Percentiles rank a stretch among this genome's conserved stretches.
phyloP scores from a whole-genome alignment of 2,888 invertebrate species.

The Salticus scenicus region DNA sequence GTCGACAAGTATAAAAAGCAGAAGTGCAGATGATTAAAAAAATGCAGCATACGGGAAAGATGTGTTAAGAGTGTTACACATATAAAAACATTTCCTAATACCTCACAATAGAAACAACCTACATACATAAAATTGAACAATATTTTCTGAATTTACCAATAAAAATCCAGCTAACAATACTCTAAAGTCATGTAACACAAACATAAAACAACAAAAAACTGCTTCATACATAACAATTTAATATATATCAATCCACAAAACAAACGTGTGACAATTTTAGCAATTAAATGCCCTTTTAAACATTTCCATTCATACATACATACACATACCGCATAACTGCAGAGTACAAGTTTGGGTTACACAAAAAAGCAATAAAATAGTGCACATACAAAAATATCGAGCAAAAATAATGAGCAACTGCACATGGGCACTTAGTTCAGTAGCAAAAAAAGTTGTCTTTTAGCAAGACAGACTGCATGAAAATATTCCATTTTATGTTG shows the following conservation, averaged over 20 bases:
- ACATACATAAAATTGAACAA: too few species aligned
- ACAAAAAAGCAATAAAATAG: constrained; percentile 18
- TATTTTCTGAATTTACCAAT: too few species aligned
- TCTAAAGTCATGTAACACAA: too few species aligned
- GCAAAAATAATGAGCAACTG: constrained; percentile 50
- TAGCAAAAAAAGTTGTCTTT: constrained; percentile 33
- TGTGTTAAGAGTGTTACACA: constrained; percentile 1
- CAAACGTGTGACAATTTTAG: too few species aligned
- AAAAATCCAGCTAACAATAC: too few species aligned
- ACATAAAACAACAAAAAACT: too few species aligned
- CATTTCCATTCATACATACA: background rate
- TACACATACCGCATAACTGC: background rate
- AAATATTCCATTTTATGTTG: background rate
- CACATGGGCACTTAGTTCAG: constrained; percentile 36
- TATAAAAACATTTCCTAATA: constrained; percentile 3
- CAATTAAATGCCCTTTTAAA: background rate
- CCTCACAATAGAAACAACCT: background rate
- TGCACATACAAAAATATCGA: constrained; percentile 23
- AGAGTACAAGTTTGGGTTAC: background rate
- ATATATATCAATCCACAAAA: too few species aligned
- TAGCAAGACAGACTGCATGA: background rate
- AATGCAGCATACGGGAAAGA: too few species aligned
- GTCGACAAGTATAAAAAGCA: too few species aligned
- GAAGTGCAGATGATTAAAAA: too few species aligned
- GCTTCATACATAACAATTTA: too few species aligned